phyloP scores from a whole-genome alignment of 2,113 vertebrate genomes.

The Peromyscus polionotus region DNA sequence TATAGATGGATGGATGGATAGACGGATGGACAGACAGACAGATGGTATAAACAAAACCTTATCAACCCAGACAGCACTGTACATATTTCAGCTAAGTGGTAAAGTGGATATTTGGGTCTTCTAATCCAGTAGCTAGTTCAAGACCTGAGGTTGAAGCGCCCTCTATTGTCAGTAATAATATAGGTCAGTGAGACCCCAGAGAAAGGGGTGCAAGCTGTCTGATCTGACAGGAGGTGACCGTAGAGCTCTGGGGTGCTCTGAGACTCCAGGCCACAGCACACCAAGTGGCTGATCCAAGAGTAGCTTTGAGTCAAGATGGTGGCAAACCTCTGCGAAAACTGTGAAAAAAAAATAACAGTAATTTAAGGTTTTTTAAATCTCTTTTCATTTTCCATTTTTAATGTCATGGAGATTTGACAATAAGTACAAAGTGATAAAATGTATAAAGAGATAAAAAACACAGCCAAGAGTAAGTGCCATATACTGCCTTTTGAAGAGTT shows the following conservation, averaged over 20 bases:
- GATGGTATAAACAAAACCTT: background rate
- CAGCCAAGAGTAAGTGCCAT: background rate
- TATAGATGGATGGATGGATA: background rate
- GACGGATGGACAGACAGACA: background rate
- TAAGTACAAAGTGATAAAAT: constrained; percentile 64
- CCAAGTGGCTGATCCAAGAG: constrained; percentile 20
- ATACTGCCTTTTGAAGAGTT: constrained; percentile 12
- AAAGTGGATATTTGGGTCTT: background rate
- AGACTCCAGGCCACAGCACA: background rate
- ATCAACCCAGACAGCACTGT: background rate
- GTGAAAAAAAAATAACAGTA: constrained; percentile 29
- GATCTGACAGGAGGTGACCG: constrained; percentile 32
- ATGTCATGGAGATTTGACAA: constrained; percentile 66
- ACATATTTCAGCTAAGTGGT: constrained; percentile 22
- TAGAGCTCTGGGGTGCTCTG: background rate
- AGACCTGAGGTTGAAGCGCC: background rate
- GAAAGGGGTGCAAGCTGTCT: background rate
- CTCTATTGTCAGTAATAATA: background rate
- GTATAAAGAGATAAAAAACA: background rate
- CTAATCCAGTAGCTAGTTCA: constrained; percentile 22
- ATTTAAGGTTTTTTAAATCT: constrained; percentile 49
- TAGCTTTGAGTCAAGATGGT: constrained; percentile 52
- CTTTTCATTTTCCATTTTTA: constrained; percentile 63
- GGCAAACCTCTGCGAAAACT: background rate
- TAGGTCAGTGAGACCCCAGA: background rate